Conservation (phyloP, 2,797 vertebrate genomes). For the Danio jaintianensis region DNA sequence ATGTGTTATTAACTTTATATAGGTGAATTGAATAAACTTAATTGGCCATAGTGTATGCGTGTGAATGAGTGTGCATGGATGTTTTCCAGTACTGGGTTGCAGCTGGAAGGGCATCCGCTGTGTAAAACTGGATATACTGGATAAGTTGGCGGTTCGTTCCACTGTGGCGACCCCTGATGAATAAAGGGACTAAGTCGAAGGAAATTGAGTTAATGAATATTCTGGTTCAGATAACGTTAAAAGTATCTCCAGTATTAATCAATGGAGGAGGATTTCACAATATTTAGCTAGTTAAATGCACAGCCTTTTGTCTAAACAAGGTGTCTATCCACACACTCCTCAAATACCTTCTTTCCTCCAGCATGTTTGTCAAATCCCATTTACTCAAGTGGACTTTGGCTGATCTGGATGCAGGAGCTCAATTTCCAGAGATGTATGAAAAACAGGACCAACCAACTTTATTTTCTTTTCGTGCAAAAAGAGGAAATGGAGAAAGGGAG, state of each 20-base stretch:
- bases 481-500: conserved; percentile 30
- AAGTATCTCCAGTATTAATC: not conserved
- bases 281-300: conserved; percentile 47
- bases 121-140: no score
- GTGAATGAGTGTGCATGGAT: no score
- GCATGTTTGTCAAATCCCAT: conserved; percentile 66
- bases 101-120: no score
- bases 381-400: conserved; percentile 57
- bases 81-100: no score
- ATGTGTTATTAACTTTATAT: not conserved
- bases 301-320: conserved; percentile 56
- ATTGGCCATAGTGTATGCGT: no score
- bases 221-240: not conserved
- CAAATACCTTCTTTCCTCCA: conserved; percentile 36
- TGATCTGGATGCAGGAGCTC: conserved; percentile 61
- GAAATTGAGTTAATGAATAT: no score
- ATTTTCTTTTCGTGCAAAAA: conserved; percentile 57
- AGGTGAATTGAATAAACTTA: no score
- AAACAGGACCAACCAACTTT: conserved; percentile 56
- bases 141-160: no score
- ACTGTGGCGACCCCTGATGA: no score
- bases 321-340: conserved; percentile 38
- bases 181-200: no score
- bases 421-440: conserved; percentile 65
- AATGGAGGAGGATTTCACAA: not conserved